Evolutionary conservation across 1,140 invertebrate species (phyloP), one percentile per base, ranked within the genome.

Genomic region (Megalonaias nervosa): DNA sequence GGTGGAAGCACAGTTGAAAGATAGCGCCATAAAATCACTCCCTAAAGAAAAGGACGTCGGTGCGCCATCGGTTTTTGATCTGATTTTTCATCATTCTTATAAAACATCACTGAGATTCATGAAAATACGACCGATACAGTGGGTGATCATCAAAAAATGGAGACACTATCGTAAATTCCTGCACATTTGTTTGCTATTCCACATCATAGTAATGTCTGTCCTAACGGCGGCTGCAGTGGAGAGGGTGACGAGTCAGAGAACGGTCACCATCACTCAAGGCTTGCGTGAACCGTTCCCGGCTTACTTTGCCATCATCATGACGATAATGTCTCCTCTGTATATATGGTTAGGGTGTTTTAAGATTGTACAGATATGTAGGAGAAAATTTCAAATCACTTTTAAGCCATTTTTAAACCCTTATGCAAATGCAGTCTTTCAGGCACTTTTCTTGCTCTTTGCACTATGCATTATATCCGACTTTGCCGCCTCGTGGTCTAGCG

Each of bases 81-180:
- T 82, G 76, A 71, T 84, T 57, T 77, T 79, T 38, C 31, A 72
- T 48, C 38, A 65, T 48, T 62, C 75, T 17, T 75, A 75, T 5
- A 48, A 58, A 38, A 72, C 68, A 11, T 81, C 79, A 1, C 82
- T 81, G 38, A 65, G 72, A 13, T 79, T 84, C 11, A 77, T 82
- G 21, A 64, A 77, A 65, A 62, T 77, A 23, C 71, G 68, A 9
- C 78, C 81, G 13, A 60, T 84, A 13, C 67, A 74, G 48, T 48
- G 74, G 56, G 70, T 84, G 11, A 68, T 84, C 14, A 76, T 66
- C 19, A 26, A 56, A 38, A 84, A 84, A 77, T 84, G 83, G 83
- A 71, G 65, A 19, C 65, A 68, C 0, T 81, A 82, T 56, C 23
- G 72, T 19, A 71, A 64, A 16, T 38, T 76, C 11, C 82, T 79